Conservation (phyloP, 2,113 vertebrate genomes). For the Cynopterus brachyotis region DNA sequence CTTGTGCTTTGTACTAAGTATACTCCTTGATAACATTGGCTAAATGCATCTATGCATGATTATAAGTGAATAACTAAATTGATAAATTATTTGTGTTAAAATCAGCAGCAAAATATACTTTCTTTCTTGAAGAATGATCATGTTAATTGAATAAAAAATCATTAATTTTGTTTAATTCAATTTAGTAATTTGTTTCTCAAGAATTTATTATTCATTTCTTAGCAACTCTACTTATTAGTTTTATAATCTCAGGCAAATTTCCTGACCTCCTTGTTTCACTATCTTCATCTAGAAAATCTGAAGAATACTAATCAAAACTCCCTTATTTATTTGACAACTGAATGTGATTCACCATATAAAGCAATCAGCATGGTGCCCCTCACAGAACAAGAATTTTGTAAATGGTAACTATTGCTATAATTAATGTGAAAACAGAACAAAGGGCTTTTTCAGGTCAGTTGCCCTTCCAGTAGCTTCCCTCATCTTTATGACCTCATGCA, state of each 20-base stretch:
- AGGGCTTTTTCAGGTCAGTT: conserved; percentile 54
- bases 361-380: not conserved
- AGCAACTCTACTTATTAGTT: not conserved
- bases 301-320: not conserved
- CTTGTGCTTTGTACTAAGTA: not conserved
- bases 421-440: not conserved
- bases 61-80: conserved; percentile 19
- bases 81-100: conserved; percentile 14
- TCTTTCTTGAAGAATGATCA: conserved; percentile 14
- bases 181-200: conserved; percentile 13
- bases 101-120: not conserved
- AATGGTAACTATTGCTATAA: not conserved
- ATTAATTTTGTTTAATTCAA: conserved; percentile 58
- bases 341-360: not conserved
- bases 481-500: not conserved
- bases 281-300: not conserved
- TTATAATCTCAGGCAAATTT: not conserved
- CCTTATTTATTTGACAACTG: not conserved
- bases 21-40: not conserved
- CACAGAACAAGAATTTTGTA: not conserved
- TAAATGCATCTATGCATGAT: not conserved
- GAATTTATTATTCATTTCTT: not conserved
- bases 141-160: conserved; percentile 42
- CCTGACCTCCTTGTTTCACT: not conserved
- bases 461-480: not conserved